Percentiles rank a stretch among this genome's conserved stretches.
phyloP scores from a whole-genome alignment of 2,888 invertebrate genomes.

The Dioctria rufipes region DNA sequence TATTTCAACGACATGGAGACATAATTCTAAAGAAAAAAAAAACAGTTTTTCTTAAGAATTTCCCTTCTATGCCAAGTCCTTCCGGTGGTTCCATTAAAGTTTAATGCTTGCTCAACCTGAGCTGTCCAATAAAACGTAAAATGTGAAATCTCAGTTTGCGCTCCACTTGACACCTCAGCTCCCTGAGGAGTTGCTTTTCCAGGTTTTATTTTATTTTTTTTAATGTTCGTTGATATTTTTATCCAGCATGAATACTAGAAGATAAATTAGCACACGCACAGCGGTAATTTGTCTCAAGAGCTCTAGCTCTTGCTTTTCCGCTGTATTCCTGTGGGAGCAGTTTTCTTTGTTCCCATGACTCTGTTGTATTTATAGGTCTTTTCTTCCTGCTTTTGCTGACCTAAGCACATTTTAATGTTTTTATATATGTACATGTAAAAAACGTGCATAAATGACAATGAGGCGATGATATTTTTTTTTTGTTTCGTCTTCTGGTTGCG shows the following conservation, averaged over 20 bases:
- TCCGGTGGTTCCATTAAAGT: neutral
- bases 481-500: too few species aligned
- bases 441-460: too few species aligned
- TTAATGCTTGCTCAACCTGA: slow-evolving; percentile 20
- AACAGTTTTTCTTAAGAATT: too few species aligned
- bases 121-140: slow-evolving; percentile 48
- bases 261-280: slow-evolving; percentile 53
- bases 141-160: slow-evolving; percentile 42
- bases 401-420: slow-evolving; percentile 23
- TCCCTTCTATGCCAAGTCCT: too few species aligned
- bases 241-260: slow-evolving; percentile 38
- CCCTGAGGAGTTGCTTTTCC: slow-evolving; percentile 31
- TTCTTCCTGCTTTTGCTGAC: slow-evolving; percentile 22
- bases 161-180: slow-evolving; percentile 42
- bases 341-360: neutral
- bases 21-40: too few species aligned
- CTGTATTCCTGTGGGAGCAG: neutral
- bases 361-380: neutral
- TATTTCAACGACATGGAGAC: too few species aligned
- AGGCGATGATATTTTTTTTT: too few species aligned
- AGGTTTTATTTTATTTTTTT: slow-evolving; percentile 21
- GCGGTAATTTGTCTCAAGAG: slow-evolving; percentile 51
- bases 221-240: slow-evolving; percentile 32
- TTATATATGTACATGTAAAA: too few species aligned
- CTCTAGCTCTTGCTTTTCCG: slow-evolving; percentile 35